phyloP scores from a whole-genome alignment of 1,140 invertebrate species.

The Scaptomyza pallida region DNA sequence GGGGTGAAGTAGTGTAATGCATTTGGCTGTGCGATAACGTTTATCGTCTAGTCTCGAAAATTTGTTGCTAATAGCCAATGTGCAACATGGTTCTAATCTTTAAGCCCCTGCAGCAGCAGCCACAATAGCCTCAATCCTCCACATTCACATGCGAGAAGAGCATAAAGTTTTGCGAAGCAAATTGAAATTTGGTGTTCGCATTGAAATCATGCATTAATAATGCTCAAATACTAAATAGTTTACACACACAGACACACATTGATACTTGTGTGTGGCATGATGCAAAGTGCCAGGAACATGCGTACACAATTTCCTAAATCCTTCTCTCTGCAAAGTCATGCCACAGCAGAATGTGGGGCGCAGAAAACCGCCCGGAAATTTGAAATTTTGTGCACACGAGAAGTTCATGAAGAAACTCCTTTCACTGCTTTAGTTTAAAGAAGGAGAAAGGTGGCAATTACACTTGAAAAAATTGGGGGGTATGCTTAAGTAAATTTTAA shows the following conservation, averaged over 20 bases:
- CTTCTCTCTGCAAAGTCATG: slow-evolving; percentile 33
- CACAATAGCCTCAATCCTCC: neutral
- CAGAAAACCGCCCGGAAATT: slow-evolving; percentile 64
- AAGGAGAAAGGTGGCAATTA: neutral
- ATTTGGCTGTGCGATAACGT: slow-evolving; percentile 32
- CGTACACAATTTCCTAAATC: slow-evolving; percentile 76
- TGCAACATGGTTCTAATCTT: slow-evolving; percentile 39
- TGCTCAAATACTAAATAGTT: slow-evolving; percentile 70
- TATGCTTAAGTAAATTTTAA: no score
- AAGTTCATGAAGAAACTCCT: slow-evolving; percentile 30
- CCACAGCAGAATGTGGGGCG: slow-evolving; percentile 21
- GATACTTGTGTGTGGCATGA: slow-evolving; percentile 7
- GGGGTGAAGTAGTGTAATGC: slow-evolving; percentile 4
- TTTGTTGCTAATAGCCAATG: slow-evolving; percentile 43
- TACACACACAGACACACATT: slow-evolving; percentile 13
- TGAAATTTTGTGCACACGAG: slow-evolving; percentile 64
- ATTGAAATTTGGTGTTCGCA: slow-evolving; percentile 76
- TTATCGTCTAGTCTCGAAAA: slow-evolving; percentile 33
- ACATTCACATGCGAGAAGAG: no score
- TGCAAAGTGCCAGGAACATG: slow-evolving; percentile 74
- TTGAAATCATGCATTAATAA: slow-evolving; percentile 75
- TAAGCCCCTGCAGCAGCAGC: slow-evolving; percentile 2
- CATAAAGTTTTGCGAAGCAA: slow-evolving; percentile 48
- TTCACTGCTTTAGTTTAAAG: neutral
- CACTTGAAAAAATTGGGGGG: neutral